Evolutionary conservation across 1,140 invertebrate genomes (phyloP), one percentile per base, ranked within the genome.

Genomic region (Steinernema khuongi): DNA sequence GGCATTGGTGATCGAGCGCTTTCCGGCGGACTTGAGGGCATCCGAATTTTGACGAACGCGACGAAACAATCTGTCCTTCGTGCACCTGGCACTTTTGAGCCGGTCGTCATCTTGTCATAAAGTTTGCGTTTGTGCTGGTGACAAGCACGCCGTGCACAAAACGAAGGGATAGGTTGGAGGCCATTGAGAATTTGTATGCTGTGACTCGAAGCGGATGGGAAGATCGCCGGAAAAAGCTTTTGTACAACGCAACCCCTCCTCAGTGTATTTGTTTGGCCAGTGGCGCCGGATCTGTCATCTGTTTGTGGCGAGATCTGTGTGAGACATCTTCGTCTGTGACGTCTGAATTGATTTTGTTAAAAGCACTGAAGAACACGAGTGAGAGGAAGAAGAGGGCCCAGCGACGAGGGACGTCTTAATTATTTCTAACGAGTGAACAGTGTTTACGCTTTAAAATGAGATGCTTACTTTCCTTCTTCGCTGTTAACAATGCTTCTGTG

Each of bases 361-460:
- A n/a, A n/a, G n/a, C n/a, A n/a, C n/a, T n/a, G n/a, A n/a, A n/a
- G n/a, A n/a, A n/a, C 36, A 41, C 36, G 36, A 41, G n/a, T n/a
- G 36, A 41, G 36, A 41, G n/a, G 36, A 41, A 60, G 50, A 60
- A 11, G 50, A 7, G 19, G 50, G 36, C 7, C 36, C 7, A 7
- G 50, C 4, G 22, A 60, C 14, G 7, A 22, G 50, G 50, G 50
- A 60, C 50, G 26, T 60, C 50, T 60, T 60, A 60, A 60, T 60
- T 60, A 60, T 60, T 60, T 7, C 50, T 60, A 60, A 60, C 50
- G 50, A 60, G 50, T 60, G 50, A 60, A 60, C 50, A 60, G 50
- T 60, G 50, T 60, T 60, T 60, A 60, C 50, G 50, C 50, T 22
- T 60, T 22, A 22, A 60, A 60, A 60, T 60, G 50, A 60, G 50